Conservation (phyloP, 2,113 vertebrate species). For the Eolophus roseicapilla region DNA sequence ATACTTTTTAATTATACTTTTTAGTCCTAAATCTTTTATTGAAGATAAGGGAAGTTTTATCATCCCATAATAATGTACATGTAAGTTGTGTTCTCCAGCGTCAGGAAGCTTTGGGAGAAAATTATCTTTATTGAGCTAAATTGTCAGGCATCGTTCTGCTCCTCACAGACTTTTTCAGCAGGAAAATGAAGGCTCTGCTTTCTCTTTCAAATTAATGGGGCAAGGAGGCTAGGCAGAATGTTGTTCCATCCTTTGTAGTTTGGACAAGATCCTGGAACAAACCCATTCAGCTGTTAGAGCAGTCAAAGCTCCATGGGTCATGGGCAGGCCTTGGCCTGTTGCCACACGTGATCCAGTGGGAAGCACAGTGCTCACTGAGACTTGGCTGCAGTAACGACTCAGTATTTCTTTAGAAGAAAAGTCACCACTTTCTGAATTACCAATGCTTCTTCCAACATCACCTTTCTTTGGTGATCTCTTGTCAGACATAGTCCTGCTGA, state of each 20-base stretch:
- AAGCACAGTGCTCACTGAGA: not conserved
- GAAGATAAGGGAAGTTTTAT: not conserved
- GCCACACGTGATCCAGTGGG: not conserved
- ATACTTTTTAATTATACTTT: not conserved
- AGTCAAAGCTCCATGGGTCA: not conserved
- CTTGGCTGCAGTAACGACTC: not conserved
- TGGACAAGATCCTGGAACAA: not conserved
- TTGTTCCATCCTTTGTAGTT: rapidly evolving
- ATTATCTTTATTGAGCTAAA: not conserved
- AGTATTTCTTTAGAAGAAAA: not conserved
- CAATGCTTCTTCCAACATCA: not conserved
- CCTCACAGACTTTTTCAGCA: not conserved
- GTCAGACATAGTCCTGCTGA: not conserved
- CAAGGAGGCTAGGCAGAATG: not conserved
- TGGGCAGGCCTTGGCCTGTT: rapidly evolving
- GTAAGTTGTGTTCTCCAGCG: not conserved
- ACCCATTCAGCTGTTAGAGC: not conserved
- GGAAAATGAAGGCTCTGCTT: not conserved
- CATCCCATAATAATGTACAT: not conserved
- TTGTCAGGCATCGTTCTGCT: not conserved
- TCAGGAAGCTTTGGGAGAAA: not conserved
- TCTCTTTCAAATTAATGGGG: not conserved
- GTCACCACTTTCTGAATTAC: not conserved
- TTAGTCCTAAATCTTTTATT: not conserved
- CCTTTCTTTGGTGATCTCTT: not conserved